phyloP scores from a whole-genome alignment of 1,140 invertebrate genomes.

The Drosophila seguyi region DNA sequence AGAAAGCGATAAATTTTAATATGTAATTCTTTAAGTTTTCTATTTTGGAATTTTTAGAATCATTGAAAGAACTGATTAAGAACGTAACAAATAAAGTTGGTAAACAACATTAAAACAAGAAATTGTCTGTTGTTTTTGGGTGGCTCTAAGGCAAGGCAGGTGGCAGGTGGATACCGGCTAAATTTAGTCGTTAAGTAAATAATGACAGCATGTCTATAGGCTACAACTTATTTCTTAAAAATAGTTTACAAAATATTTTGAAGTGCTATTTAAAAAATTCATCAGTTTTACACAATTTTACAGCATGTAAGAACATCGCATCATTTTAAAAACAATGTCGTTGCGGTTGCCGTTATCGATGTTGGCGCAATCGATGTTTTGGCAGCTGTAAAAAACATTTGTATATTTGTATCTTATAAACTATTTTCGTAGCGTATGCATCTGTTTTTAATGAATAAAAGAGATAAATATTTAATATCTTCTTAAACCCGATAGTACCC shows the following conservation, averaged over 20 bases:
- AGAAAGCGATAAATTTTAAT: constrained; percentile 71
- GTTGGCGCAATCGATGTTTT: background rate
- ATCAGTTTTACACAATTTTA: background rate
- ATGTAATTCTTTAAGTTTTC: constrained; percentile 77
- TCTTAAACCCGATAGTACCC: background rate
- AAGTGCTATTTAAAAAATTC: background rate
- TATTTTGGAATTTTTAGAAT: constrained; percentile 79
- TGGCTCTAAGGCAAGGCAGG: background rate
- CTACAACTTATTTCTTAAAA: background rate
- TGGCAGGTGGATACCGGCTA: background rate
- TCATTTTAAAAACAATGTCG: background rate
- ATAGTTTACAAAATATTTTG: background rate
- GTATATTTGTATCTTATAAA: background rate
- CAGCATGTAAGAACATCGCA: background rate
- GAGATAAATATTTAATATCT: background rate
- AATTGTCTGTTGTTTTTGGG: background rate
- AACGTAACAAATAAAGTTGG: constrained; percentile 83
- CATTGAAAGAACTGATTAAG: constrained; percentile 84
- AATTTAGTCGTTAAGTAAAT: background rate
- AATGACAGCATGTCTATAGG: too few species aligned
- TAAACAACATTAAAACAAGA: constrained; percentile 76
- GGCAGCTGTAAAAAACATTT: background rate
- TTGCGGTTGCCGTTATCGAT: background rate
- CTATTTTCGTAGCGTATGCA: background rate
- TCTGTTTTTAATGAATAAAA: background rate